phyloP scores from a whole-genome alignment of 1,140 invertebrate species.

The Aradophagus sp. region DNA sequence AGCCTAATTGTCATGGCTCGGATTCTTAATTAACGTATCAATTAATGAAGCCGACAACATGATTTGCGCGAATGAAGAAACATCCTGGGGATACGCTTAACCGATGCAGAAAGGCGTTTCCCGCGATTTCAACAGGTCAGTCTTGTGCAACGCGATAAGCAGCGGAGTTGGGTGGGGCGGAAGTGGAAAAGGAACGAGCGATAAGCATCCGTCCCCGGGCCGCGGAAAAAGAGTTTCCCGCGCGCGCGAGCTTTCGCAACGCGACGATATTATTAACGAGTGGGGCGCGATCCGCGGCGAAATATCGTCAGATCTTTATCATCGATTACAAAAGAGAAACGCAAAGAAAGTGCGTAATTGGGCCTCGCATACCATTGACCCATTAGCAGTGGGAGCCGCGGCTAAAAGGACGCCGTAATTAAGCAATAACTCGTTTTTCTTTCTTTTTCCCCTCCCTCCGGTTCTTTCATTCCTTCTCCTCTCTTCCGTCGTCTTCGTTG shows the following conservation, averaged over 20 bases:
- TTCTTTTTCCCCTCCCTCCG: constrained; percentile 2
- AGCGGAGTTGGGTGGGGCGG: background rate
- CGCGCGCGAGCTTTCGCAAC: no score
- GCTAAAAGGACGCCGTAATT: constrained; percentile 20
- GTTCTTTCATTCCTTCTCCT: no score
- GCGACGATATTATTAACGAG: no score
- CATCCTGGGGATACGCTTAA: no score
- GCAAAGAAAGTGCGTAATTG: constrained; percentile 40
- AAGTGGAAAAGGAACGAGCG: background rate
- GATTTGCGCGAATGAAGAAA: no score
- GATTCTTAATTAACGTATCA: no score
- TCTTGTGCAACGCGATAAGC: background rate
- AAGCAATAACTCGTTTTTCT: constrained; percentile 9
- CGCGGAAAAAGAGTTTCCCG: no score
- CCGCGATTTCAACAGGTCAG: constrained; percentile 1
- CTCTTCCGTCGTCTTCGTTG: no score
- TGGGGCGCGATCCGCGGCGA: no score
- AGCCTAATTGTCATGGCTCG: no score
- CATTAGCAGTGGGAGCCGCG: constrained; percentile 26
- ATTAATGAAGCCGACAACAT: no score
- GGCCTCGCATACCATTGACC: constrained; percentile 36
- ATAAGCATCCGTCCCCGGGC: no score
- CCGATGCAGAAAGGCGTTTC: constrained; percentile 4
- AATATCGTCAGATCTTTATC: constrained; percentile 23
- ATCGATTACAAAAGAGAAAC: constrained; percentile 37